phyloP scores from a whole-genome alignment of 2,797 vertebrate species.

The Enteromius afrohamiltoni region DNA sequence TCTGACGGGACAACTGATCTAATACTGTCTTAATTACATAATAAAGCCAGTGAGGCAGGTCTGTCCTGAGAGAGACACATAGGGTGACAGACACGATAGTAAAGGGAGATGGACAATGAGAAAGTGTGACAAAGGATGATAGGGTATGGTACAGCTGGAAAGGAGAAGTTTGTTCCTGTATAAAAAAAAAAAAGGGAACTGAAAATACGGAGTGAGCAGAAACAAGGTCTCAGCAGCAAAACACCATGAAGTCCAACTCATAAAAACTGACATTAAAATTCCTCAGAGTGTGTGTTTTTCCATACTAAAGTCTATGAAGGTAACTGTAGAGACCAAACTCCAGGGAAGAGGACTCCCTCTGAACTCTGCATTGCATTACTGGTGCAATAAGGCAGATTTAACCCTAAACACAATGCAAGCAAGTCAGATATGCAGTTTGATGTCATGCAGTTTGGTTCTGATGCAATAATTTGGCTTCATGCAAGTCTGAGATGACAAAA shows the following conservation, averaged over 20 bases:
- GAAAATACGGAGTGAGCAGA: slow-evolving; percentile 1
- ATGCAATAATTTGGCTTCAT: neutral
- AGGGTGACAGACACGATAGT: neutral
- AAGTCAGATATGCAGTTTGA: neutral
- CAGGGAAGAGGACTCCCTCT: neutral
- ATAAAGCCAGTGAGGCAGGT: neutral
- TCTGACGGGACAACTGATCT: neutral
- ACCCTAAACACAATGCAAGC: neutral
- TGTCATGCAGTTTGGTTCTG: neutral
- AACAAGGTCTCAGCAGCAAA: slow-evolving; percentile 26
- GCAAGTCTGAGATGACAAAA: neutral
- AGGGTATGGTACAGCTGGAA: neutral
- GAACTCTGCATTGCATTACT: slow-evolving; percentile 6
- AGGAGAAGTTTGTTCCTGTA: slow-evolving; percentile 1
- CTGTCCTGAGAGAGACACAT: neutral
- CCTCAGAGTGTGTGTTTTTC: slow-evolving; percentile 22
- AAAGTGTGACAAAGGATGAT: neutral
- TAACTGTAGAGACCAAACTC: slow-evolving; percentile 11
- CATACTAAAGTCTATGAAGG: slow-evolving; percentile 16
- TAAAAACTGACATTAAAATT: slow-evolving; percentile 57
- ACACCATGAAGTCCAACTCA: slow-evolving; percentile 34
- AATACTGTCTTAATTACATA: slow-evolving; percentile 19
- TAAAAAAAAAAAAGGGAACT: neutral
- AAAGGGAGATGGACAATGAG: neutral
- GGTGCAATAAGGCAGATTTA: neutral